Base-by-base conservation (phyloP, 2,113 vertebrate genomes). In the Phasianus colchicus region DNA sequence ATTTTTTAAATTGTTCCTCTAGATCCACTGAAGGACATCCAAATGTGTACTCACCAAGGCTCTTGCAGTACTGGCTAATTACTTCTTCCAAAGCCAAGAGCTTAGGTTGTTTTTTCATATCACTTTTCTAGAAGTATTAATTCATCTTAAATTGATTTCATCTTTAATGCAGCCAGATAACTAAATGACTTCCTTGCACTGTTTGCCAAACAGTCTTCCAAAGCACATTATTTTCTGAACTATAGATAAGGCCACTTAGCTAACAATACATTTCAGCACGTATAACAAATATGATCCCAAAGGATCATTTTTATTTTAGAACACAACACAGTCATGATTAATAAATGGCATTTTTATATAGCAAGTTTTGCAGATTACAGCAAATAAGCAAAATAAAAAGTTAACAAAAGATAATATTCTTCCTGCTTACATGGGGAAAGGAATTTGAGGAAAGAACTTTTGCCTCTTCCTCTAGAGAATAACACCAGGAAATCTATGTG, bases 131-230 rank as follows among this genome's bases (percentile, higher is more conserved):
- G 48, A 79, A 61, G 67, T 34, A 38, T 58, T 79, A 70, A 87
- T 83, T 87, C 3, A 79, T 82, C 78, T 79, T 48, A 69, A 91
- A 93, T 75, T 85, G 77, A 89, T 90, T 96, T 91, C 25, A 75
- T 84, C 78, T 82, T 85, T 94, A 85, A 83, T 4, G 9, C 66
- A 91, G 48, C 47, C 91, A 92, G 81, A 70, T 85, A 91, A 85
- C 66, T 91, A 70, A 92, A 92, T 84, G 60, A 85, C 66, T 93
- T 96, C 84, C 91, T 91, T 65, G 60, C 73, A 65, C 34, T 72
- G 38, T 79, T 95, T 92, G 88, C 87, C 91, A 96, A 82, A 79
- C 42, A 25, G 30, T 75, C 65, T 87, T 85, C 83, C 84, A 89
- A 79, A 79, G 78, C 74, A 65, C 48, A 79, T 21, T 43, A 57